These are phyloP conservation scores for Odontomachus brunneus DNA, from an alignment of 1,140 invertebrate species.

Conservation along the genomic window DNA sequence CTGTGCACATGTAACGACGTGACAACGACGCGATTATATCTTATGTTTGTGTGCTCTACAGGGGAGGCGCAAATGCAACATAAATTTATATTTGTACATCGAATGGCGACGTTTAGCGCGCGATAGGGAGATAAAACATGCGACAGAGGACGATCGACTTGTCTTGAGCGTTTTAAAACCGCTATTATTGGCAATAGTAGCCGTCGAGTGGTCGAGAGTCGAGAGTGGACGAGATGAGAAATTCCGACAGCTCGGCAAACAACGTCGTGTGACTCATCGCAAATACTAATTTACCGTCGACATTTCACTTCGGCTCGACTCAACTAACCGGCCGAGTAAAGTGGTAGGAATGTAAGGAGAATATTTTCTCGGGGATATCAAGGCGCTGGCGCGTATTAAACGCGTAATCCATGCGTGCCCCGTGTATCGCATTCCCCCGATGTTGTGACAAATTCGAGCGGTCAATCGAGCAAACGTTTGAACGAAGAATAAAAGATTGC, in stretches of 20 bases:
- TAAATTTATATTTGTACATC: no score
- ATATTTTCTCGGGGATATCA: neutral
- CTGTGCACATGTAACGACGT: no score
- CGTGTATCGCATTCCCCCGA: neutral
- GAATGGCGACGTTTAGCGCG: no score
- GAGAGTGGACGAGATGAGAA: slow-evolving; percentile 33
- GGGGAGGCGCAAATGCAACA: no score
- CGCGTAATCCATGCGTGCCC: neutral
- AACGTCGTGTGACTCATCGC: slow-evolving; percentile 40
- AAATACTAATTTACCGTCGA: slow-evolving; percentile 47
- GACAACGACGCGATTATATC: no score
- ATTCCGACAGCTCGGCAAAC: slow-evolving; percentile 47
- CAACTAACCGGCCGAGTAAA: slow-evolving; percentile 16
- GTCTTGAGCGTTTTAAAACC: neutral
- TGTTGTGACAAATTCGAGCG: neutral
- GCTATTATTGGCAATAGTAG: slow-evolving; percentile 2
- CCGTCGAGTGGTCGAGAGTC: slow-evolving; percentile 9
- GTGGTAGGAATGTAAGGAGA: slow-evolving; percentile 12
- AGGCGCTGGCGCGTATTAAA: neutral
- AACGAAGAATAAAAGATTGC: no score
- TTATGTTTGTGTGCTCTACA: no score
- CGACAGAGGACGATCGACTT: no score
- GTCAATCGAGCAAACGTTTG: neutral
- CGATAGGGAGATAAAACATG: no score
- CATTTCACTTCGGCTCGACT: slow-evolving; percentile 42